Evolutionary conservation across 2,113 vertebrate genomes (phyloP).

Genomic region (Astatotilapia flaviijosephi): DNA sequence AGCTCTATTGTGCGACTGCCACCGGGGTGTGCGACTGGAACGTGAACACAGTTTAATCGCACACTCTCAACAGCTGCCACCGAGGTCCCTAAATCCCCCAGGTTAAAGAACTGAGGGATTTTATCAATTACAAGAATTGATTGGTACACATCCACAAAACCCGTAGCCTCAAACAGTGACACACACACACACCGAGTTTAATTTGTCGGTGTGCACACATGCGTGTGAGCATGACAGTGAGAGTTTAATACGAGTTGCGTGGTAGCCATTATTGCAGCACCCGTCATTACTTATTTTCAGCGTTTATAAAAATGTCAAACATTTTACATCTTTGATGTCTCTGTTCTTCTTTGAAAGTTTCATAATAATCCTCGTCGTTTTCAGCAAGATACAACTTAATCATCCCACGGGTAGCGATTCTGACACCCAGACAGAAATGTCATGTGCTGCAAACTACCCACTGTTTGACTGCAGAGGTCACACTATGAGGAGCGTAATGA

Average conservation of each 20-base stretch:
- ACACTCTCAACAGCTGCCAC: slow-evolving; percentile 66
- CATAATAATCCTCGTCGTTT: slow-evolving; percentile 4
- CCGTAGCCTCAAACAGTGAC: background rate
- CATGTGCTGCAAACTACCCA: slow-evolving; percentile 36
- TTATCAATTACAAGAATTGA: slow-evolving; percentile 64
- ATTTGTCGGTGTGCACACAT: background rate
- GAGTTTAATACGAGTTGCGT: slow-evolving; percentile 17
- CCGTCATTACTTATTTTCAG: slow-evolving; percentile 44
- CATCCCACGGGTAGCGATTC: slow-evolving; percentile 13
- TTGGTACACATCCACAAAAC: slow-evolving; percentile 50
- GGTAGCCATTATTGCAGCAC: slow-evolving; percentile 58
- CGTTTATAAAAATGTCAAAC: slow-evolving; percentile 66
- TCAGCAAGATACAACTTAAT: slow-evolving; percentile 33
- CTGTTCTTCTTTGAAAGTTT: slow-evolving; percentile 25
- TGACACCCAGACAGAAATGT: slow-evolving; percentile 49
- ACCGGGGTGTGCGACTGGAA: slow-evolving; percentile 51
- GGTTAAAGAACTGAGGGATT: slow-evolving; percentile 54
- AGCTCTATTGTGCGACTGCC: slow-evolving; percentile 68
- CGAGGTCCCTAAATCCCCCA: slow-evolving; percentile 45
- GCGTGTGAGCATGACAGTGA: background rate
- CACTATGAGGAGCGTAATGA: slow-evolving; percentile 48
- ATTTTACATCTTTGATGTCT: slow-evolving; percentile 50
- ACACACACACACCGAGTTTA: background rate
- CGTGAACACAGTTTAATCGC: slow-evolving; percentile 60
- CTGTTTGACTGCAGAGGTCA: slow-evolving; percentile 65